These are phyloP conservation scores for Nomada fucata DNA, from an alignment of 2,888 invertebrate species.

Conservation along the genomic window DNA sequence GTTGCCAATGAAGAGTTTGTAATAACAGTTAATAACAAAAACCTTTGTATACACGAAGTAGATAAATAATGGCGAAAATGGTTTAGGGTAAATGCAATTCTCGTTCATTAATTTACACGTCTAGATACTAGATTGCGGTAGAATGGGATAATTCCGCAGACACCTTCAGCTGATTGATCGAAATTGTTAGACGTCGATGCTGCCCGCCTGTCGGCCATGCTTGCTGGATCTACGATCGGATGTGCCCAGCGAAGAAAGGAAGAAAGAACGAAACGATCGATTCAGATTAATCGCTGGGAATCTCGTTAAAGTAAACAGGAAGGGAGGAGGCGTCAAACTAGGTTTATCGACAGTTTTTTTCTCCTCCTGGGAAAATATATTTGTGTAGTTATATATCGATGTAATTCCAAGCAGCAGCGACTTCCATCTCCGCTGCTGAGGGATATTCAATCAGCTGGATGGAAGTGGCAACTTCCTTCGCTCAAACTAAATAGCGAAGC, in stretches of 20 bases:
- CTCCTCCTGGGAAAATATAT: slow-evolving; percentile 49
- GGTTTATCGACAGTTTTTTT: slow-evolving; percentile 32
- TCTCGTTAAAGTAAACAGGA: slow-evolving; percentile 57
- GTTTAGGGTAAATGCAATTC: slow-evolving; percentile 18
- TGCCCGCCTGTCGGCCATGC: slow-evolving; percentile 30
- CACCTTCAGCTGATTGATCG: slow-evolving; percentile 58
- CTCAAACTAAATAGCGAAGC: slow-evolving; percentile 57
- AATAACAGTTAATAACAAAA: not conserved
- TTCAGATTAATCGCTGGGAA: slow-evolving; percentile 52
- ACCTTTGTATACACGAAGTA: no score
- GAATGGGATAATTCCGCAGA: slow-evolving; percentile 46
- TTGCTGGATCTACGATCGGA: slow-evolving; percentile 27
- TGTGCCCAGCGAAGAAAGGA: slow-evolving; percentile 6
- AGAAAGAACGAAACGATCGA: slow-evolving; percentile 35
- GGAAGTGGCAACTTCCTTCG: slow-evolving; percentile 64
- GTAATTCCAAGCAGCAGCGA: slow-evolving; percentile 48
- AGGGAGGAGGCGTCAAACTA: slow-evolving; percentile 38
- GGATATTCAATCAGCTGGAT: slow-evolving; percentile 70
- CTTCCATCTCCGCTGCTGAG: slow-evolving; percentile 66
- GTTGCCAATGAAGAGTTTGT: no score
- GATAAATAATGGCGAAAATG: not conserved
- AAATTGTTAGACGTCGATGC: slow-evolving; percentile 36
- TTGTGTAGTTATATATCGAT: slow-evolving; percentile 62
- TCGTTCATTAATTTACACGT: slow-evolving; percentile 44
- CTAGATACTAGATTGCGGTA: not conserved